Evolutionary conservation across 2,888 invertebrate genomes (phyloP).

Genomic region (Drosophila suboccidentalis): DNA sequence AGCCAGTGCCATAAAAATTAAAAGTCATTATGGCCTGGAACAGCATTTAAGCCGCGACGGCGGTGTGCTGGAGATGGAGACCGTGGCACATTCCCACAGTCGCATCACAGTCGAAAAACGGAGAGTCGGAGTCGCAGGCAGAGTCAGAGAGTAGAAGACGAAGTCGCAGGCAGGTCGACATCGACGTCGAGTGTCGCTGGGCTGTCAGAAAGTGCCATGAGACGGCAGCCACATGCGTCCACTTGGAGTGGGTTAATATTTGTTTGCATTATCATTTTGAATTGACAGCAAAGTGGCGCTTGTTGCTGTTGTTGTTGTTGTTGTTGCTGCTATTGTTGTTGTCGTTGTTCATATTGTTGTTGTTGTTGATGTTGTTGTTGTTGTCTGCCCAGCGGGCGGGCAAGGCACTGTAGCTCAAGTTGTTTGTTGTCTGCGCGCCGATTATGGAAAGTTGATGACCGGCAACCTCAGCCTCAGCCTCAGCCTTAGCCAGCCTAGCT

Average conservation of each 20-base stretch:
- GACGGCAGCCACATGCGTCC: constrained; percentile 78
- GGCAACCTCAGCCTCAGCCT: constrained; percentile 28
- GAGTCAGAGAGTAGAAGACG: neutral
- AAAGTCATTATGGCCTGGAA: constrained; percentile 82
- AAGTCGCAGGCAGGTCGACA: constrained; percentile 20
- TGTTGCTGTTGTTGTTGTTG: constrained; percentile 73
- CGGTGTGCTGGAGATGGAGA: constrained; percentile 54
- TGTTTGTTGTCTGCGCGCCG: constrained; percentile 80
- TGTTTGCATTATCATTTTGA: constrained; percentile 85
- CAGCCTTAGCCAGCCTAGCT: constrained; percentile 20
- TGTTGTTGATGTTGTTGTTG: constrained; percentile 34
- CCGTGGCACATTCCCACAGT: constrained; percentile 74
- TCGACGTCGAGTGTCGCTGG: constrained; percentile 70
- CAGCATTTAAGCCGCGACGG: constrained; percentile 77
- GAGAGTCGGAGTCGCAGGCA: constrained; percentile 10
- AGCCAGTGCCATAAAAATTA: constrained; percentile 82
- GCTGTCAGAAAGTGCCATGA: constrained; percentile 79
- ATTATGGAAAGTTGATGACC: constrained; percentile 80
- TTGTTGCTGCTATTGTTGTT: constrained; percentile 64
- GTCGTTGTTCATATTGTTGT: constrained; percentile 18
- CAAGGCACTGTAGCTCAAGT: constrained; percentile 60
- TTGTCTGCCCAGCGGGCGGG: constrained; percentile 64
- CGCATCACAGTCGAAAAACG: constrained; percentile 22
- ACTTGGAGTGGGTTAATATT: constrained; percentile 85
- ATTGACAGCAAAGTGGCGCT: constrained; percentile 86